A percentile compares a stretch with the other conserved stretches of the same genome.
Conservation (phyloP, 2,113 vertebrate species). For the Pan paniscus region DNA sequence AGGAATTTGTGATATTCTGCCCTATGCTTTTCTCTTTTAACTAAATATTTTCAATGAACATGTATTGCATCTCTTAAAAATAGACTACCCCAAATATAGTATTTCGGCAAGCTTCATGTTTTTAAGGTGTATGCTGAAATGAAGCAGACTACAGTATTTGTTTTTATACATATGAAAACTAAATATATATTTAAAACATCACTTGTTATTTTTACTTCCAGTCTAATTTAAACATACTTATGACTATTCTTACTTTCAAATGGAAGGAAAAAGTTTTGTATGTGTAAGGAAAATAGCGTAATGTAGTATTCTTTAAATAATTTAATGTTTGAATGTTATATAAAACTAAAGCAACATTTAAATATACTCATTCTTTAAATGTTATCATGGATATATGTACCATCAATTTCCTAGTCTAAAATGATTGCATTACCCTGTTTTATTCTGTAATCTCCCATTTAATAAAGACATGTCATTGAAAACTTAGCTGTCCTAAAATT, state of each 20-base stretch:
- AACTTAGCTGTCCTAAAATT: not conserved
- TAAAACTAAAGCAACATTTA: not conserved
- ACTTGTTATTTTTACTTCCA: not conserved
- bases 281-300: not conserved
- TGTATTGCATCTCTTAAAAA: not conserved
- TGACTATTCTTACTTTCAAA: not conserved
- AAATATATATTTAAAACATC: conserved; percentile 1
- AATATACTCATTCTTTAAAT: not conserved
- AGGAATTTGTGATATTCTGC: not conserved
- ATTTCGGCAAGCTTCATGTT: not conserved
- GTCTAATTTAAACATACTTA: not conserved
- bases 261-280: not conserved
- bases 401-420: not conserved
- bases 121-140: not conserved
- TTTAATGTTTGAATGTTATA: not conserved
- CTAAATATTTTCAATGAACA: not conserved
- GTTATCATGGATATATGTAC: not conserved
- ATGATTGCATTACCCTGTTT: not conserved
- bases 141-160: not conserved
- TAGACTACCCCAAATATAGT: not conserved
- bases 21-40: not conserved
- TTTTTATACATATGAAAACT: not conserved
- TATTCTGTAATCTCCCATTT: accelerated
- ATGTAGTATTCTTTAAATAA: not conserved
- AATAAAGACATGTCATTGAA: not conserved